Evolutionary conservation across 2,888 invertebrate species (phyloP), one percentile per base, ranked within the genome.

Genomic region (Lithodes maja): DNA sequence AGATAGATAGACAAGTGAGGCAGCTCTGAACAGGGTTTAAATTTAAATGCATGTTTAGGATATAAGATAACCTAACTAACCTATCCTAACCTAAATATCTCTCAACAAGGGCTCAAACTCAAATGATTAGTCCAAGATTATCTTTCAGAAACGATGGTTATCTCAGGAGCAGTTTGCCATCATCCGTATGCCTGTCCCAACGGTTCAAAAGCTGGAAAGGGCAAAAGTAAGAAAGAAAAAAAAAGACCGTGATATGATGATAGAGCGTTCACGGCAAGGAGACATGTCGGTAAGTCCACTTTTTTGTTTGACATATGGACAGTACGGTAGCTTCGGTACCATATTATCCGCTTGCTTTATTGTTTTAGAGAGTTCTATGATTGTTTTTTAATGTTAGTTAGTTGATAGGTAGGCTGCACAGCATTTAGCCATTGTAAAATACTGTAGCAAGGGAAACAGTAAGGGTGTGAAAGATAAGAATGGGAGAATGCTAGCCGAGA

Each of bases 61-160:
- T 33, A 33, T 33, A 33, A 33, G 33, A 33, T 33, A 33, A 33
- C 33, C 33, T 33, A 33, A 33, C 33, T 33, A 33, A 33, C 33
- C 33, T 33, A 33, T 33, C 33, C 33, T 33, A 33, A 33, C 33
- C 33, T 33, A 33, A 33, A 33, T 33, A 33, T 33, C 33, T 33
- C 33, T 33, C 33, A 0, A 33, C 33, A 33, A 33, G 33, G 33
- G 33, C 33, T 33, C 33, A 33, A 33, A 33, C 33, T 33, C 33
- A 33, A 33, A 33, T 33, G 33, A 33, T 33, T 33, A 33, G 33
- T 33, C 33, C 33, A 33, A 33, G 33, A 33, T 33, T 33, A 33
- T 77, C 50, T 83, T 75, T 79, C 85, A 85, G 85, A 85, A 5
- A 33, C 15, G 79, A 85, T 85, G 85, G 17, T n/a, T 69, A 15